Conservation (phyloP, 2,797 vertebrate species). For the Spatula versicolor region DNA sequence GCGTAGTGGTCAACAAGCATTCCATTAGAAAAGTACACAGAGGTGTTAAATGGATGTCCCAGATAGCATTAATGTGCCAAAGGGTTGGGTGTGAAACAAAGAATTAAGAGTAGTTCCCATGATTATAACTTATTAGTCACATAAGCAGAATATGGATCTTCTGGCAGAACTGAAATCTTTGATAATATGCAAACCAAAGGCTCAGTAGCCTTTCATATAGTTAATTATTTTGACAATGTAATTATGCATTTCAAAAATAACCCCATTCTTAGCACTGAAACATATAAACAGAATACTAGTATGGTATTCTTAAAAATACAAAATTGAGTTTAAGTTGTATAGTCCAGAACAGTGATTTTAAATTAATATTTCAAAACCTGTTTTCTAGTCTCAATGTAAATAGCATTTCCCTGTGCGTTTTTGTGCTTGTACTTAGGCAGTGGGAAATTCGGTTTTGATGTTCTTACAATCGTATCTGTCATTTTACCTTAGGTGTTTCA, state of each 20-base stretch:
- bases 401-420: not conserved
- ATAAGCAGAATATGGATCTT: not conserved
- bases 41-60: not conserved
- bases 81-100: not conserved
- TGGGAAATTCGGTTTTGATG: not conserved
- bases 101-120: not conserved
- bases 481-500: conserved; percentile 86
- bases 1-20: not conserved
- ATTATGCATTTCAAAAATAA: not conserved
- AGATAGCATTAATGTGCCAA: not conserved
- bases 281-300: not conserved
- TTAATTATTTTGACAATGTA: not conserved
- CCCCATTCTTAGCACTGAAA: not conserved
- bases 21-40: not conserved
- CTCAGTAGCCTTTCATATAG: not conserved
- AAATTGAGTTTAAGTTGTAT: not conserved
- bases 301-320: not conserved
- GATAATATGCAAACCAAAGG: not conserved
- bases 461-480: not conserved
- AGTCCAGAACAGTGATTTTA: not conserved
- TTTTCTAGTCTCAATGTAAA: not conserved
- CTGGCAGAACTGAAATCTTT: not conserved
- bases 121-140: not conserved
- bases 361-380: not conserved
- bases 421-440: not conserved